Base-by-base conservation (phyloP, 2,888 invertebrate species). In the Campoplex capitator region DNA sequence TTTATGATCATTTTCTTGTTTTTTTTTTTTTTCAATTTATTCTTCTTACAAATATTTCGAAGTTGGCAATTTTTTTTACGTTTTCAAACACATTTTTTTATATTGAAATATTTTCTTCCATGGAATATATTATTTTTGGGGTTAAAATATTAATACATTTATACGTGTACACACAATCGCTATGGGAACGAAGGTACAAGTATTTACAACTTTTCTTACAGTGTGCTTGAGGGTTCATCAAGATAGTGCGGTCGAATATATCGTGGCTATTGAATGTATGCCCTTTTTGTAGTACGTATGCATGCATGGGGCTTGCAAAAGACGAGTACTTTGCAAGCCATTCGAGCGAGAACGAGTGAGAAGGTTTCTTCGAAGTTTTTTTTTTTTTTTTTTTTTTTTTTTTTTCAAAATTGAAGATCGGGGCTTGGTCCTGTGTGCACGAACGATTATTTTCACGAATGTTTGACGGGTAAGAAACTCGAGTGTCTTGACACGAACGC, bases 211-310 rank as follows among this genome's bases (percentile, higher is more conserved):
- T 92, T 91, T 73, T 91, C 85, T 90, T 91, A 91, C 92, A 92
- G 42, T 35, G 35, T 75, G 76, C 82, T 75, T n/a, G 91, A 90
- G 91, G 92, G 93, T 93, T 93, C 93, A 93, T 93, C 93, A 93
- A 93, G 93, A 93, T 93, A 93, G 85, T 48, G 82, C 82, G 58
- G 82, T 74, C 79, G 87, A 87, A 85, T 80, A 54, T 78, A 51
- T 62, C 70, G 45, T 83, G 71, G 71, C 76, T 85, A 32, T 87
- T 79, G 80, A 75, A 70, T 48, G 78, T 56, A 23, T 51, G 74
- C 75, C 71, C 81, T 68, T 81, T 81, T 85, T 76, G 35, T 75
- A 42, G 32, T 78, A 16, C 28, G 45, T 7, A 76, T 32, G 77
- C 16, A 76, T 42, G 51, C 16, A 65, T 65, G 32, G 13, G 65